Conservation (phyloP, 2,113 vertebrate genomes). For the Elachura formosa region DNA sequence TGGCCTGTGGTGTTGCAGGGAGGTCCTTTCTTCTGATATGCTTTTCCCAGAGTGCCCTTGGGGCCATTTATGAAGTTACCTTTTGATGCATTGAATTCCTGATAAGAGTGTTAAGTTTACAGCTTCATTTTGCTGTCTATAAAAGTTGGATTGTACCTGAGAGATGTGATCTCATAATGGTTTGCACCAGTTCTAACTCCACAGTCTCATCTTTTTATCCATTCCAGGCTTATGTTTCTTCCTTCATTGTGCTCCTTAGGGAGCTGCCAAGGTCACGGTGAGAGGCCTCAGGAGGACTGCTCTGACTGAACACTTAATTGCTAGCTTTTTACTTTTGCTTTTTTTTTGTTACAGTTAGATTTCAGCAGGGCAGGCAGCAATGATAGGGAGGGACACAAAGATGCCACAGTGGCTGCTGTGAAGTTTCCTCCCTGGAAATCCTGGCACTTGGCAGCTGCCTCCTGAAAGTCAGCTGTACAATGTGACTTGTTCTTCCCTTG, state of each 20-base stretch:
- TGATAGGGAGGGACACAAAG: not conserved
- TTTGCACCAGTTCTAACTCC: not conserved
- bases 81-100: not conserved
- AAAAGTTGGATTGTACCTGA: not conserved
- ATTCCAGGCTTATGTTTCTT: not conserved
- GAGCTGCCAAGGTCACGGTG: not conserved
- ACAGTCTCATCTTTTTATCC: not conserved
- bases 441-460: not conserved
- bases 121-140: not conserved
- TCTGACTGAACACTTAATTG: not conserved
- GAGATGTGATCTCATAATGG: not conserved
- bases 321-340: not conserved
- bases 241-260: not conserved
- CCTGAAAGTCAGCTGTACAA: not conserved
- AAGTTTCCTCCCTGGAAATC: not conserved
- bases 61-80: not conserved
- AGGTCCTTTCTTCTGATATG: not conserved
- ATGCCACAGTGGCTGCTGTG: not conserved
- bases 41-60: not conserved
- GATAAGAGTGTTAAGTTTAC: not conserved
- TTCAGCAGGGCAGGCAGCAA: not conserved
- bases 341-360: not conserved
- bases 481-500: not conserved
- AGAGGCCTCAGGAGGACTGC: not conserved
- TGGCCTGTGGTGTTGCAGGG: not conserved